Base-by-base conservation (phyloP, 2,113 vertebrate genomes). In the Lamprotornis superbus region DNA sequence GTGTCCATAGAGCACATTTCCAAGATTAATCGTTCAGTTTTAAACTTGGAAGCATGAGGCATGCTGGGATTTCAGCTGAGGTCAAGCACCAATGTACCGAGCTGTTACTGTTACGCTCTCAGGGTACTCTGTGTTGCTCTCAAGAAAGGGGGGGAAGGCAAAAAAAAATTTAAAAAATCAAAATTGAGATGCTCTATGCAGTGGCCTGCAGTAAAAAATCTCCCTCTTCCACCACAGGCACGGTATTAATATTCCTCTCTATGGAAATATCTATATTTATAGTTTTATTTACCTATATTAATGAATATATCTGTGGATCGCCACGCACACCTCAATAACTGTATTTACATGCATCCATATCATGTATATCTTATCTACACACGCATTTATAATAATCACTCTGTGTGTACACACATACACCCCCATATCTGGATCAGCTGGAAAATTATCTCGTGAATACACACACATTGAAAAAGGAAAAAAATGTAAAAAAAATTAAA, bases 1-100 rank as follows among this genome's bases (percentile, higher is more conserved):
- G 84, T 78, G 57, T 87, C 90, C 91, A 53, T 50, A 65, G 85
- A 94, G 94, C 92, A 87, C 88, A 93, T 97, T 97, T 97, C 96
- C 95, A 95, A 97, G 96, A 97, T 96, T 93, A 97, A 98, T 97
- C 94, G 96, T 97, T 96, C 88, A 46, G 95, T 96, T 97, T 97
- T 91, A 97, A 98, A 98, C 97, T 98, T 97, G 96, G 97, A 93
- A 97, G 97, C 97, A 89, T 83, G 97, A 94, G 91, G 97, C 97
- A 98, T 98, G 97, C 97, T 97, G 99, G 97, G 87, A 98, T 97
- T 97, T 98, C 90, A 93, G 99, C 98, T 97, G 98, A 99, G 99
- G 98, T 99, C 99, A 99, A 98, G 98, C 99, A 99, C 98, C 99
- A 98, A 98, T 98, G 98, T 99, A 99, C 99, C 97, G 99, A 99